These are phyloP conservation scores for Anodontia alba DNA, from an alignment of 2,888 invertebrate species.

Conservation along the genomic window DNA sequence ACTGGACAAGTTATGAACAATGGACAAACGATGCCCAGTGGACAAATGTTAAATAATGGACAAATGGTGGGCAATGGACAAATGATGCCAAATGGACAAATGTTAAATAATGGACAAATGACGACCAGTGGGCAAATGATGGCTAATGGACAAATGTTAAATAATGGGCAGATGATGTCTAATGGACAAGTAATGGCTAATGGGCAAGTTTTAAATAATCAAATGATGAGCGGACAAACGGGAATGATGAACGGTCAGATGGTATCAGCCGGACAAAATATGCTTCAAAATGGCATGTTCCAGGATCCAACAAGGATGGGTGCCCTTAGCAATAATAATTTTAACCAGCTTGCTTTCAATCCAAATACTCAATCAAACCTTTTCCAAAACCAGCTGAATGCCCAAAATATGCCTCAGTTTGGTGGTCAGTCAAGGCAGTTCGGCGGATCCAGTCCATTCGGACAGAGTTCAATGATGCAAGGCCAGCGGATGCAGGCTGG, in stretches of 20 bases:
- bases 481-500: neutral
- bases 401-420: conserved; percentile 41
- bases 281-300: conserved; percentile 35
- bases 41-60: neutral
- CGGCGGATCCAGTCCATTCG: conserved; percentile 16
- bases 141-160: neutral
- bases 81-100: neutral
- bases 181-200: neutral
- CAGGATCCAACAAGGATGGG: conserved; percentile 44
- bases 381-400: conserved; percentile 44
- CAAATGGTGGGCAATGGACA: neutral
- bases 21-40: neutral
- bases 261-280: neutral
- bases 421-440: conserved; percentile 5
- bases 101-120: neutral
- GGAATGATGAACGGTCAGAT: neutral
- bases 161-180: neutral
- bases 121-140: neutral
- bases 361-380: conserved; percentile 35
- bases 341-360: conserved; percentile 48
- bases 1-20: neutral
- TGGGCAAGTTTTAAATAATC: neutral
- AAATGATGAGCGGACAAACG: neutral
- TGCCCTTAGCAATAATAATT: conserved; percentile 35
- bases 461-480: neutral